Evolutionary conservation across 2,888 invertebrate species (phyloP).

Genomic region (Sinhomidia bicolor): DNA sequence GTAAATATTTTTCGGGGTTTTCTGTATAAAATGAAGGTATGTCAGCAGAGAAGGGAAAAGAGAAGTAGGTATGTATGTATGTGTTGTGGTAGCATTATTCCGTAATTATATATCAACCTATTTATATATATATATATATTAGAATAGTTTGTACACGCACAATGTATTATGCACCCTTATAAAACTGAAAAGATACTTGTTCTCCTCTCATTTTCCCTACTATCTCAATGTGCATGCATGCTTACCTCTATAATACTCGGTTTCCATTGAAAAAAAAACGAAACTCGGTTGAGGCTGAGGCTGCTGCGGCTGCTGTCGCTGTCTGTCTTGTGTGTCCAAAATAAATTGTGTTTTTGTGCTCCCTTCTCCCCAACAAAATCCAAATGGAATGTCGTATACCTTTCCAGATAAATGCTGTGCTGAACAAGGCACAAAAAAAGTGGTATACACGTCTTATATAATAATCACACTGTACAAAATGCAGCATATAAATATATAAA

Average conservation of each 20-base stretch:
- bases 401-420: not conserved
- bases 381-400: conserved; percentile 26
- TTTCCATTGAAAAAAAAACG: conserved; percentile 9
- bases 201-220: not conserved
- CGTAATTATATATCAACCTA: not conserved
- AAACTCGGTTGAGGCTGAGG: not conserved
- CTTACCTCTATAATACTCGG: not conserved
- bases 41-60: not conserved
- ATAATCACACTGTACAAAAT: not conserved
- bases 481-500: not conserved
- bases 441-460: conserved; percentile 32
- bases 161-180: not conserved
- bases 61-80: not conserved
- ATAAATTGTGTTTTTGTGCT: conserved; percentile 16
- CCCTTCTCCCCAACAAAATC: conserved; percentile 1
- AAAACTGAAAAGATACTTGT: not conserved
- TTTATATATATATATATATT: not conserved
- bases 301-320: not conserved
- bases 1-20: conserved; percentile 31
- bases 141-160: not conserved
- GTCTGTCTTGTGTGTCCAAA: conserved; percentile 29
- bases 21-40: conserved; percentile 27
- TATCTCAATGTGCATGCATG: not conserved
- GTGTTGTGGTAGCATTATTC: not conserved
- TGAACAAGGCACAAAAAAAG: not conserved